These are phyloP conservation scores for Spialia ferax DNA, from an alignment of 2,888 invertebrate species.

Conservation along the genomic window DNA sequence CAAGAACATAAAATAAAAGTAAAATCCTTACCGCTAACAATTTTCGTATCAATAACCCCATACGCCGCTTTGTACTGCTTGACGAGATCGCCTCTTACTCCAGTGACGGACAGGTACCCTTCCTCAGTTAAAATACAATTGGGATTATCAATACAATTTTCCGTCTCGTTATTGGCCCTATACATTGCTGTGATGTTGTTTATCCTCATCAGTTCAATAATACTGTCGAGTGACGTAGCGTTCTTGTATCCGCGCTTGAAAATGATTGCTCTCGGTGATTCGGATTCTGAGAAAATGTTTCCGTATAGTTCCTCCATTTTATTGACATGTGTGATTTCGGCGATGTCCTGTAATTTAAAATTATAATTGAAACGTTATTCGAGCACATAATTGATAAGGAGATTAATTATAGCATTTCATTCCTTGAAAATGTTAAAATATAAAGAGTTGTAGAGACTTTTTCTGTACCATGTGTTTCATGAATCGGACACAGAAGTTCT, in stretches of 20 bases:
- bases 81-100: conserved; percentile 73
- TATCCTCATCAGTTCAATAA: conserved; percentile 74
- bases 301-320: conserved; percentile 71
- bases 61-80: conserved; percentile 62
- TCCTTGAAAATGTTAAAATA: no score
- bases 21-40: conserved; percentile 72
- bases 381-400: no score
- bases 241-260: conserved; percentile 72
- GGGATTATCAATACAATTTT: conserved; percentile 55
- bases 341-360: conserved; percentile 66
- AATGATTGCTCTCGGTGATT: conserved; percentile 69
- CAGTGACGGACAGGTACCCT: conserved; percentile 69
- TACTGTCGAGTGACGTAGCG: conserved; percentile 69
- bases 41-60: conserved; percentile 87
- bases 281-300: conserved; percentile 67
- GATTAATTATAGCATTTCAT: no score
- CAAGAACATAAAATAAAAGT: neutral
- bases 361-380: neutral
- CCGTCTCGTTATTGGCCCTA: conserved; percentile 55
- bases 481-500: no score
- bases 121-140: conserved; percentile 63
- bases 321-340: conserved; percentile 65
- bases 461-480: no score
- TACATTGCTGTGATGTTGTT: conserved; percentile 71
- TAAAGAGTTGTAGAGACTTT: no score